Evolutionary conservation across 1,140 invertebrate species (phyloP), one percentile per base, ranked within the genome.

Genomic region (Anagrus nilaparvatae): DNA sequence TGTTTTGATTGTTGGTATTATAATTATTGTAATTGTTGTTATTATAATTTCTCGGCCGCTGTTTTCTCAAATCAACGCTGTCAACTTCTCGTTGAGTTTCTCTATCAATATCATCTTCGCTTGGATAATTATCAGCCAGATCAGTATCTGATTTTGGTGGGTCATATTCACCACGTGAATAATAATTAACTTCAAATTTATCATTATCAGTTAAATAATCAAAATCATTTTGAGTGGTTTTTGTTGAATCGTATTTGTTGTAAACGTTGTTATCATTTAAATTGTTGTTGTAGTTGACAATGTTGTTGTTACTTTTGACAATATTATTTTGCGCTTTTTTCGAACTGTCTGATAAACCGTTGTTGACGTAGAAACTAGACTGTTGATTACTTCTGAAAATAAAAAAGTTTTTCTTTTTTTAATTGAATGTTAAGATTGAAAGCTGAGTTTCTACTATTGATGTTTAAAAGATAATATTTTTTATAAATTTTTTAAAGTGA

Each of bases 41-140:
- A n/a, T 27, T 27, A n/a, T 12, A 27, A n/a, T 12, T 27, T 6
- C 24, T 27, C 6, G 43, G 30, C 5, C 14, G 27, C 5, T 37
- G 14, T 1, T 29, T 27, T 5, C 33, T 46, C 0, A 46, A 19
- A 5, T 46, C 44, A 1, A 29, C 34, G 8, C 33, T 46, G 34
- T 56, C 52, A 0, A 56, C 49, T 32, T 49, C 48, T 7, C 49
- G 47, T 18, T 56, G 52, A n/a, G 32, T 25, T 28, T 43, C 32
- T n/a, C 53, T 51, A 17, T 57, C 53, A 2, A 50, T 42, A 0
- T 53, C 55, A 5, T 55, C 53, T 4, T 57, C 53, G 10, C 33
- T n/a, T 16, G 44, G 20, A 19, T n/a, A n/a, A n/a, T n/a, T n/a
- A n/a, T n/a, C 10, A 13, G 14, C 14, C 13, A 6, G 14, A 16